Percentiles rank a stretch among this genome's conserved stretches.
phyloP scores from a whole-genome alignment of 2,797 vertebrate genomes.

The Scyliorhinus canicula region DNA sequence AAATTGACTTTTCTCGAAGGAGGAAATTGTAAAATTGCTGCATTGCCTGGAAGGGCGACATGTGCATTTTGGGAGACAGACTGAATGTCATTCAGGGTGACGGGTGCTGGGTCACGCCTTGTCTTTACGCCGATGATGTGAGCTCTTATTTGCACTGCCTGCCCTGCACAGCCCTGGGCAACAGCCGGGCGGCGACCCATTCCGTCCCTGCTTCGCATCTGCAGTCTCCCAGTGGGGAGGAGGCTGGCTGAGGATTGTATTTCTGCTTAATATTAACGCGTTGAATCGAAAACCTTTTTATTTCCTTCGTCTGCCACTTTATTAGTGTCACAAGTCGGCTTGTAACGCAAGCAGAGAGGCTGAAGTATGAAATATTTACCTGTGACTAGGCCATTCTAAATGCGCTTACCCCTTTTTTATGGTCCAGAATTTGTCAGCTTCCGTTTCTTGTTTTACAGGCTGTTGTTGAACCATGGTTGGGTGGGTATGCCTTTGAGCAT shows the following conservation, averaged over 20 bases:
- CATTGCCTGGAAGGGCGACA: not conserved
- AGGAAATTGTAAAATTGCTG: not conserved
- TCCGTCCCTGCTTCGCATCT: not conserved
- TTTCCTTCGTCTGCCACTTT: not conserved
- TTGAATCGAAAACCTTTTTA: not conserved
- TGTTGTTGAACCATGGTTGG: not conserved
- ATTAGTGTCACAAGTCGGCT: too few species aligned
- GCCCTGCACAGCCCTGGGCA: not conserved
- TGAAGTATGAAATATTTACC: not conserved
- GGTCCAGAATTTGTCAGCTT: not conserved
- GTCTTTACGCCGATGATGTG: not conserved
- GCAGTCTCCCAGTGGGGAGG: not conserved
- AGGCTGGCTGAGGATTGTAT: not conserved
- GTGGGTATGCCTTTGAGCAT: not conserved
- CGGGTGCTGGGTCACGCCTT: not conserved
- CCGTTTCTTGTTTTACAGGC: not conserved
- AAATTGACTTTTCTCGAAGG: not conserved
- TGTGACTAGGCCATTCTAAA: not conserved
- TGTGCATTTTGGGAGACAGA: not conserved
- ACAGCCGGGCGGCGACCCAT: not conserved
- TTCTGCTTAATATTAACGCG: not conserved
- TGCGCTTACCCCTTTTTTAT: not conserved
- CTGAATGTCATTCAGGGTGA: slow-evolving; percentile 1
- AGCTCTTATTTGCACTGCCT: not conserved
- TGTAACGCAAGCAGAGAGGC: not conserved